Evolutionary conservation across 1,140 invertebrate species (phyloP), one percentile per base, ranked within the genome.

Genomic region (Cyclargus thomasi): DNA sequence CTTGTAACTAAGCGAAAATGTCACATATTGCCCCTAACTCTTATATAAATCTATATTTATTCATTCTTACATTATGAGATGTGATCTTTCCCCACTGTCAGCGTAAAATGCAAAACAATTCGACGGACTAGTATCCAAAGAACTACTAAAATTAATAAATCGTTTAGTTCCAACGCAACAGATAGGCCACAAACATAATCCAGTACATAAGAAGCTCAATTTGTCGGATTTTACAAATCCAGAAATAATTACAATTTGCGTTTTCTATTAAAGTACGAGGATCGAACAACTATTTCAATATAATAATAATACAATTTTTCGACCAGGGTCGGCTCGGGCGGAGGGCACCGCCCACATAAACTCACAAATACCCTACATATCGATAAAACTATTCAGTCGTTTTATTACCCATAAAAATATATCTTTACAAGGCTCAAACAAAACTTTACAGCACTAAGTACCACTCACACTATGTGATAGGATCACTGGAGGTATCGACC

Each of bases 391-490:
- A 88, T 85, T 90, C 86, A 88, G 85, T 88, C 86, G 86, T 86
- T 88, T 90, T 88, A 86, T 88, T 88, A 88, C 85, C 78, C 83
- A 88, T 88, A 88, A 90, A 88, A 88, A 88, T 88, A 90, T 88
- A 90, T 88, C 81, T 88, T 88, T 87, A 88, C 85, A 88, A 88
- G 86, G 86, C 86, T 88, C 84, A 85, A 90, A 87, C 83, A 82
- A 88, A 88, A 83, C 78, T 83, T 82, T 81, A 78, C 78, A 85
- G 78, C 77, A 79, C 74, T 80, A 78, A 75, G 75, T 80, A 82
- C 80, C 78, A 78, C 76, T 77, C 77, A 79, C 80, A 77, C 70
- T 73, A 74, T 74, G 81, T 78, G 81, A 76, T 77, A 72, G 79
- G 75, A 84, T 87, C 81, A 87, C 83, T 86, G 85, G 83, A 74